These are phyloP conservation scores for Willisornis vidua DNA, from an alignment of 2,113 vertebrate species.

Conservation along the genomic window DNA sequence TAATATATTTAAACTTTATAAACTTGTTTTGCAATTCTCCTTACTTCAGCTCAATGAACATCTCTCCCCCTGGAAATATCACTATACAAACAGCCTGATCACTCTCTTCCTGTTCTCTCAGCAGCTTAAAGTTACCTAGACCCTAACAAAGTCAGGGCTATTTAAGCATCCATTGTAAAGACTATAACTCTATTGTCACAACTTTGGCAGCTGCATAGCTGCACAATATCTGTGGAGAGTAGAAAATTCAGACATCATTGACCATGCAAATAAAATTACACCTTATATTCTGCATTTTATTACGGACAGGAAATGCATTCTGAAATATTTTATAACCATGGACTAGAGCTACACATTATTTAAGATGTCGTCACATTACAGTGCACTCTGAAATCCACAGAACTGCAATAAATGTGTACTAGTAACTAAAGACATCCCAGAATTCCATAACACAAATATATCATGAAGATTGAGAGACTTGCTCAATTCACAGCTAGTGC, in stretches of 20 bases:
- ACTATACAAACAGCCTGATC: background rate
- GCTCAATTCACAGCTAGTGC: background rate
- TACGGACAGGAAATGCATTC: background rate
- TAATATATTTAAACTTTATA: background rate
- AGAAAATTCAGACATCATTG: background rate
- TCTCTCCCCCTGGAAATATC: background rate
- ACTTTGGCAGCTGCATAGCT: background rate
- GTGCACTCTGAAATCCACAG: background rate
- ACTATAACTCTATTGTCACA: background rate
- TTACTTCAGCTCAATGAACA: background rate
- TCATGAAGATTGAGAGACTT: background rate
- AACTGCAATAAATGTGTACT: background rate
- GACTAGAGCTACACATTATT: background rate
- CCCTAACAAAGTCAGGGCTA: background rate
- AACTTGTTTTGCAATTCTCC: background rate
- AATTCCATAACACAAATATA: background rate
- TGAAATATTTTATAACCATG: background rate
- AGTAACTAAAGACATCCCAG: background rate
- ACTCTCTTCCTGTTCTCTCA: background rate
- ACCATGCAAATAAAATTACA: background rate
- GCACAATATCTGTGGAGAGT: background rate
- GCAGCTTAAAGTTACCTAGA: background rate
- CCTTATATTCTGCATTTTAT: background rate
- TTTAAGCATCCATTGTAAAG: background rate
- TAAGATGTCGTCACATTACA: background rate